Percentiles rank a stretch among this genome's conserved stretches.
phyloP scores from a whole-genome alignment of 2,797 vertebrate species.

The Labroides dimidiatus region DNA sequence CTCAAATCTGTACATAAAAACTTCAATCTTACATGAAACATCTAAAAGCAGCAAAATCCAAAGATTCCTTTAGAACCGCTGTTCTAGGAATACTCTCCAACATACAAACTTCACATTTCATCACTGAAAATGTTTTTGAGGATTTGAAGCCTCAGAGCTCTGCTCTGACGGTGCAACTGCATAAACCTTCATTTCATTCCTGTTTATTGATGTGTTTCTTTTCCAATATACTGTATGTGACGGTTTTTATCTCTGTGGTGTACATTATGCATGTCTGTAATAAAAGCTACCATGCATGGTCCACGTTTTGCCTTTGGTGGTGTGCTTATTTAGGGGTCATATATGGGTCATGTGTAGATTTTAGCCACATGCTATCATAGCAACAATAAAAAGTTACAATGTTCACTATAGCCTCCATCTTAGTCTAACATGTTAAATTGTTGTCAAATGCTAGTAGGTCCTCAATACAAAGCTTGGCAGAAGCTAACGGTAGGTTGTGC shows the following conservation, averaged over 20 bases:
- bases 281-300: conserved; percentile 88
- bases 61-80: conserved; percentile 45
- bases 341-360: neutral
- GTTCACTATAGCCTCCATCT: too few species aligned
- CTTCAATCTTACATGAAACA: conserved; percentile 37
- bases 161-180: conserved; percentile 69
- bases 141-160: conserved; percentile 45
- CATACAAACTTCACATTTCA: neutral
- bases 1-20: conserved; percentile 46
- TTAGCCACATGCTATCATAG: too few species aligned
- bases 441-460: too few species aligned
- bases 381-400: too few species aligned
- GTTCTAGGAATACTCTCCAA: neutral
- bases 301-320: conserved; percentile 51
- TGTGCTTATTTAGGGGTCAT: neutral
- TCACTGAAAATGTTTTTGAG: conserved; percentile 16
- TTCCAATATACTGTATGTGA: conserved; percentile 57
- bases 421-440: too few species aligned
- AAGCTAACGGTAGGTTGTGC: too few species aligned
- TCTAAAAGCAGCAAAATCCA: conserved; percentile 68
- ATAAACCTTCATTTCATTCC: conserved; percentile 42
- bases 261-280: conserved; percentile 86
- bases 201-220: conserved; percentile 44
- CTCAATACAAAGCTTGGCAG: too few species aligned
- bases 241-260: conserved; percentile 75